A percentile compares a stretch with the other conserved stretches of the same genome.
These are phyloP conservation scores for Adela reaumurella DNA, from an alignment of 2,888 invertebrate genomes.

Conservation along the genomic window DNA sequence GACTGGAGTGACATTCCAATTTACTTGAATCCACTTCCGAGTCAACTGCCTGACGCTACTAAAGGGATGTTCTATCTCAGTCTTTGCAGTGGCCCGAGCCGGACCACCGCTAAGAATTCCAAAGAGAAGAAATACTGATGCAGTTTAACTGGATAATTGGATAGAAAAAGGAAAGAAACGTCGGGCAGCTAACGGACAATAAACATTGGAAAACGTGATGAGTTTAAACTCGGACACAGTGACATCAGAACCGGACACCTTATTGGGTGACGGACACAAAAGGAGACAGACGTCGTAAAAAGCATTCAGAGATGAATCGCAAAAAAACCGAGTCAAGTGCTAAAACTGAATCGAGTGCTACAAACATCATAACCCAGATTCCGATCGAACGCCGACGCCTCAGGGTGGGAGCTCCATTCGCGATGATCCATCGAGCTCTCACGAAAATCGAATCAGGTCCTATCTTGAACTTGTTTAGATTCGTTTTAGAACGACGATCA, in stretches of 20 bases:
- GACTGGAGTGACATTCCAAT: neutral
- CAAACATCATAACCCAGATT: constrained; percentile 53
- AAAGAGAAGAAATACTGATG: too few species aligned
- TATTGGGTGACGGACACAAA: constrained; percentile 47
- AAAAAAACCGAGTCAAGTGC: constrained; percentile 42
- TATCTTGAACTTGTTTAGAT: neutral
- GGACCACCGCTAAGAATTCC: too few species aligned
- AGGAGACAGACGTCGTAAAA: constrained; percentile 48
- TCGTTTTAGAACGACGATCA: neutral
- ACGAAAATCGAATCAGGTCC: constrained; percentile 31
- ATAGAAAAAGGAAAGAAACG: too few species aligned
- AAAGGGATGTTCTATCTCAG: too few species aligned
- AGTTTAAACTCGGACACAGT: too few species aligned
- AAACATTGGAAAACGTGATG: too few species aligned
- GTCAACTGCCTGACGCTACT: too few species aligned
- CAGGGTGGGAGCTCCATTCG: constrained; percentile 13
- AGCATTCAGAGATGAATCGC: constrained; percentile 30
- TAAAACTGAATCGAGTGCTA: constrained; percentile 31
- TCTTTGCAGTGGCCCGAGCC: too few species aligned
- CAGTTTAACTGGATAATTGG: too few species aligned
- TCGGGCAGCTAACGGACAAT: too few species aligned
- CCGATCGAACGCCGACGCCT: constrained; percentile 32
- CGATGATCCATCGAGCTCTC: neutral
- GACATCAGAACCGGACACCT: constrained; percentile 21
- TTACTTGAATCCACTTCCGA: too few species aligned